A percentile compares a stretch with the other conserved stretches of the same genome.
Conservation (phyloP, 2,797 vertebrate genomes). For the Semaprochilodus insignis region DNA sequence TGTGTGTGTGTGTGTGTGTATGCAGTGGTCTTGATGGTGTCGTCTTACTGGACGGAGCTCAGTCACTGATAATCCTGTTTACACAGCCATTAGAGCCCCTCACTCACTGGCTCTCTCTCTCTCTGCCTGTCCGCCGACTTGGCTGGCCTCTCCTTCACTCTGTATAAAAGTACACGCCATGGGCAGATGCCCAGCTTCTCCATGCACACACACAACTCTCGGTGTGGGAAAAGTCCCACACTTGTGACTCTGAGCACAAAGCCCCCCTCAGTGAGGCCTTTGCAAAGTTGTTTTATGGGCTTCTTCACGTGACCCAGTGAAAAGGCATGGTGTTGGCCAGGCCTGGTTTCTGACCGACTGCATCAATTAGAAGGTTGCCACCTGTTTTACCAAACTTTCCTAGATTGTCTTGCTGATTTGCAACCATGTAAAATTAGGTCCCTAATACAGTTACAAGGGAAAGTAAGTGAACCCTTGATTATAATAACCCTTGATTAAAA, state of each 20-base stretch:
- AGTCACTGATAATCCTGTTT: conserved; percentile 57
- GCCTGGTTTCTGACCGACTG: neutral
- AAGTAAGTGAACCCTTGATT: too few species aligned
- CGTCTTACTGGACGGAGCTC: conserved; percentile 52
- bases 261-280: conserved; percentile 19
- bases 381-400: neutral
- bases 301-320: neutral
- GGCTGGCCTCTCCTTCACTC: conserved; percentile 59
- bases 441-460: too few species aligned
- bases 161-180: conserved; percentile 39
- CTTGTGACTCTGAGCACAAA: conserved; percentile 34
- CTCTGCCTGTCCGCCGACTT: conserved; percentile 38
- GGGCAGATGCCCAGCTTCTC: conserved; percentile 33
- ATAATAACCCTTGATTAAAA: too few species aligned
- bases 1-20: conserved; percentile 3
- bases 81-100: conserved; percentile 58
- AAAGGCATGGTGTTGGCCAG: neutral
- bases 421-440: too few species aligned
- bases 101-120: conserved; percentile 32
- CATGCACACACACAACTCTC: conserved; percentile 27
- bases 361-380: neutral
- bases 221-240: conserved; percentile 48
- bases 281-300: neutral
- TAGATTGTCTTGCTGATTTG: too few species aligned
- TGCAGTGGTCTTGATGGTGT: conserved; percentile 36